Base-by-base conservation (phyloP, 2,113 vertebrate species). In the Choloepus hoffmanni region DNA sequence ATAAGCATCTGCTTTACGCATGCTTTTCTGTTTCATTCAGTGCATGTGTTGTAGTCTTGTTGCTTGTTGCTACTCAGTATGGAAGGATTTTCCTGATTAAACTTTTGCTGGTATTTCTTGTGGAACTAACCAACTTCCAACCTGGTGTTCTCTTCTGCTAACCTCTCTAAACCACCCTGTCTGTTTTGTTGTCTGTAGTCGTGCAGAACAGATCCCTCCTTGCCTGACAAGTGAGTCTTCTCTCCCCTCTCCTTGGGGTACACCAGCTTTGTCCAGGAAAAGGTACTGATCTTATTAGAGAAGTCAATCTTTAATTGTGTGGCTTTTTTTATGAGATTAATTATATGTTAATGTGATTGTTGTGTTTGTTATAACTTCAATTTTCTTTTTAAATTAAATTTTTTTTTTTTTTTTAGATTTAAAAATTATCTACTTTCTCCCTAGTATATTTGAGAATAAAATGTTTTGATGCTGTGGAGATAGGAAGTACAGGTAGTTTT, bases 181-280 rank as follows among this genome's bases (percentile, higher is more conserved):
- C 98, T 98, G 98, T 98, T 98, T 98, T 98, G 98, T 98, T 97
- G 96, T 98, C 98, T 98, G 98, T 99, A 99, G 99, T 99, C 99
- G 99, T 98, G 99, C 99, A 97, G 99, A 99, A 98, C 99, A 99
- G 98, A 98, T 99, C 90, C 99, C 99, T 98, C 99, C 99, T 98
- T 99, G 99, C 99, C 99, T 99, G 99, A 99, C 99, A 99, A 99
- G 99, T 95, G 99, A 99, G 99, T 99, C 99, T 98, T 99, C 99
- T 97, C 99, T 99, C 97, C 99, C 99, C 99, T 99, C 99, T 98
- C 99, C 99, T 58, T 99, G 99, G 99, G 99, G 99, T 95, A 99
- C 99, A n/a, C 99, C 99, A 98, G 99, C 99, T 97, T 99, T 99
- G 98, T 98, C 99, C 98, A 99, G 99, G 98, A 99, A 99, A 99